Evolutionary conservation across 2,797 vertebrate genomes (phyloP), one percentile per base, ranked within the genome.

Genomic region (Luscinia megarhynchos): DNA sequence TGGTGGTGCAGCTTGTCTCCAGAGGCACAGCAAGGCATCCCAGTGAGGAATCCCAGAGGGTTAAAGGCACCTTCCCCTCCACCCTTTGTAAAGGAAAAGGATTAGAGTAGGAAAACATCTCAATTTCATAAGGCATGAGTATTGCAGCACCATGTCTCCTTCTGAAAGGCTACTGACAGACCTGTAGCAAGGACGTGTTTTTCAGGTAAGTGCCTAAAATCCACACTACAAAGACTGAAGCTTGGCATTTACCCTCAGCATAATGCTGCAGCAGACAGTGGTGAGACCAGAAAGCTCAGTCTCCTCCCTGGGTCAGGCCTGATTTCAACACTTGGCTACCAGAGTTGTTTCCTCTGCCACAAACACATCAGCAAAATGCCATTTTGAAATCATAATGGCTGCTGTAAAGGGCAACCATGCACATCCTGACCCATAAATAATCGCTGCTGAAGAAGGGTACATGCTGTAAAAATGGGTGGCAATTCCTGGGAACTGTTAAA

Each of bases 301-400:
- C 61, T 87, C 29, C 57, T 79, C 77, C 62, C 61, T 79, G 59
- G 67, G 83, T 66, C 45, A 53, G 40, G 59, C 45, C 51, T 46
- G 73, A 69, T 75, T 90, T 90, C 79, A 84, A 82, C 66, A 59
- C 63, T 76, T 93, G 92, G 82, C 84, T 67, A 73, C 48, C 51
- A 50, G 21, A 64, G 12, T 16, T 87, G 45, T 12, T 92, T 40
- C 74, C 30, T 48, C 69, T 91, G 94, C 91, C 91, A 92, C 80
- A 89, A 84, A 78, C 72, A 89, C 68, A 72, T 74, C 79, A 64
- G 77, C 51, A 94, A 91, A 89, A 87, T 74, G 85, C 30, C 87
- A 43, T 43, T 87, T 82, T 24, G 90, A 75, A 94, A 94, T 76
- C 58, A 64, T 79, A 84, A 84, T 68, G 55, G 36, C 20, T 88